Evolutionary conservation across 2,797 vertebrate genomes (phyloP).

Genomic region (Hylomyscus alleni): DNA sequence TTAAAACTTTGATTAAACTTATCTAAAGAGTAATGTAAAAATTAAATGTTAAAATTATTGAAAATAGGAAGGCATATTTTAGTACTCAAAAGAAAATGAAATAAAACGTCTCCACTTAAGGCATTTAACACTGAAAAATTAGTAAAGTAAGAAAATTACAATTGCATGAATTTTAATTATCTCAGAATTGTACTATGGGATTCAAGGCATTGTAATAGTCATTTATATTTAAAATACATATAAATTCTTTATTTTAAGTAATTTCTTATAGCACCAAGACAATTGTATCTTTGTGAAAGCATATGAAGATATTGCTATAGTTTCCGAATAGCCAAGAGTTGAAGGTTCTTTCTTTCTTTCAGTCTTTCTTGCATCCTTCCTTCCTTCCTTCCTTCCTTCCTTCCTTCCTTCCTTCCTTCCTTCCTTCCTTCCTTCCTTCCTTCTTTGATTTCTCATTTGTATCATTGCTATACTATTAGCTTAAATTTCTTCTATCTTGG

Average conservation of each 20-base stretch:
- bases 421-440: background rate
- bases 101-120: conserved; percentile 34
- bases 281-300: background rate
- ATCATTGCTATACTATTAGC: background rate
- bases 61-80: conserved; percentile 40
- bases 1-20: conserved; percentile 59
- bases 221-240: conserved; percentile 36
- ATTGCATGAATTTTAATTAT: conserved; percentile 25
- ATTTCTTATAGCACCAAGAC: background rate
- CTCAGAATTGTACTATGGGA: conserved; percentile 10
- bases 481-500: background rate
- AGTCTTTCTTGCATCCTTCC: background rate
- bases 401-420: background rate
- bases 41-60: conserved; percentile 28
- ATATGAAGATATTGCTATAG: background rate
- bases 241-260: conserved; percentile 31
- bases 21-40: conserved; percentile 20
- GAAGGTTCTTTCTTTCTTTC: background rate
- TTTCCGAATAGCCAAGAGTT: background rate
- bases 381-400: background rate
- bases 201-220: conserved; percentile 8
- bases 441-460: background rate
- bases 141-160: conserved; percentile 65
- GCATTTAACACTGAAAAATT: conserved; percentile 19
- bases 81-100: conserved; percentile 32